Conservation (phyloP, 2,113 vertebrate species). For the Calypte anna region DNA sequence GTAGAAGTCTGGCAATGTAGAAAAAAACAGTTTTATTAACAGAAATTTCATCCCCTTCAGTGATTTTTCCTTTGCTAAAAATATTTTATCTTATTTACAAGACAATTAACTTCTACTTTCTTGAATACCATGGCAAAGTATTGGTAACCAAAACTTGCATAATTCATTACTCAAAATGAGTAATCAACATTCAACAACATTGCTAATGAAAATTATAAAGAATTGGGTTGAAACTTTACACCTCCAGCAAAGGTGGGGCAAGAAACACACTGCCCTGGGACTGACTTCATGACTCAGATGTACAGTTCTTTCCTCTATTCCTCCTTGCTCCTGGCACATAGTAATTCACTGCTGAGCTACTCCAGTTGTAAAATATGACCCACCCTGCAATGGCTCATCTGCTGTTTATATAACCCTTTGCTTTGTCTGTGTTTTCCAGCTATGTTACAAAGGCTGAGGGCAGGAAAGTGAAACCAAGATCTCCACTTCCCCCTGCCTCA, state of each 20-base stretch:
- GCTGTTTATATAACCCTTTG: conserved; percentile 48
- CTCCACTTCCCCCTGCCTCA: not conserved
- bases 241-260: conserved; percentile 33
- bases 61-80: not conserved
- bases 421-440: not conserved
- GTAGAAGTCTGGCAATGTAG: not conserved
- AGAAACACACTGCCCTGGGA: not conserved
- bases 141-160: not conserved
- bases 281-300: conserved; percentile 42
- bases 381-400: conserved; percentile 35
- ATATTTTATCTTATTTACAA: not conserved
- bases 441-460: not conserved
- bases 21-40: not conserved
- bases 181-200: not conserved
- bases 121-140: not conserved
- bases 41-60: not conserved
- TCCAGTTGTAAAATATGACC: conserved; percentile 35
- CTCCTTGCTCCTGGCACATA: conserved; percentile 1
- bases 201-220: not conserved
- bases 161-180: not conserved
- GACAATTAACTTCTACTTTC: not conserved
- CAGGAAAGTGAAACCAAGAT: not conserved
- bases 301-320: conserved; percentile 20
- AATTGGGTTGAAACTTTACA: not conserved
- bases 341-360: conserved; percentile 12